These are phyloP conservation scores for Trinorchestia longiramus DNA, from an alignment of 1,140 invertebrate genomes.

Conservation along the genomic window DNA sequence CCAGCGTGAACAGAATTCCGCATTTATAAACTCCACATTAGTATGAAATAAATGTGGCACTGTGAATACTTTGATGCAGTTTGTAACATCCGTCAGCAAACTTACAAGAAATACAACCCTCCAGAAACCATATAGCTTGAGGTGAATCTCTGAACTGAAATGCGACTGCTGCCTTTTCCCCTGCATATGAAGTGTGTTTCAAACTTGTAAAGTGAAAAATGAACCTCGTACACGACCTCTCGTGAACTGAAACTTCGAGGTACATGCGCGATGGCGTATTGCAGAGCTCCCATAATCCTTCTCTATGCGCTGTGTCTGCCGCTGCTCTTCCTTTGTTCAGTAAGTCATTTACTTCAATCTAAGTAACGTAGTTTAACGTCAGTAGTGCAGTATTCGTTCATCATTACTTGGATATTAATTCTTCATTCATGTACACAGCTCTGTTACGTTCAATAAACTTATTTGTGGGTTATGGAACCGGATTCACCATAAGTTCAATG, in stretches of 20 bases:
- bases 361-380: not conserved
- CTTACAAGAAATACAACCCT: not conserved
- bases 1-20: not conserved
- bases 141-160: not conserved
- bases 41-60: not conserved
- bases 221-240: not conserved
- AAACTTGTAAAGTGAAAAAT: not conserved
- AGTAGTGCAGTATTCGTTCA: not conserved
- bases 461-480: too few species aligned
- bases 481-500: too few species aligned
- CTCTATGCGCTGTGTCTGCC: not conserved
- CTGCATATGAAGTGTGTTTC: not conserved
- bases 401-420: not conserved
- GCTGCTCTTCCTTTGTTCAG: not conserved
- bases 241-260: not conserved
- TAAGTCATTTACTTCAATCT: not conserved
- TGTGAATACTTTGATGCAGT: not conserved
- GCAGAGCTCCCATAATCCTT: not conserved
- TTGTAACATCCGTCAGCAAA: not conserved
- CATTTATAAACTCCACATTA: not conserved
- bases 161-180: not conserved
- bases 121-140: not conserved
- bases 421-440: too few species aligned
- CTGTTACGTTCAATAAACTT: too few species aligned
- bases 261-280: not conserved